phyloP scores from a whole-genome alignment of 2,113 vertebrate genomes.

The Microtus richardsoni region DNA sequence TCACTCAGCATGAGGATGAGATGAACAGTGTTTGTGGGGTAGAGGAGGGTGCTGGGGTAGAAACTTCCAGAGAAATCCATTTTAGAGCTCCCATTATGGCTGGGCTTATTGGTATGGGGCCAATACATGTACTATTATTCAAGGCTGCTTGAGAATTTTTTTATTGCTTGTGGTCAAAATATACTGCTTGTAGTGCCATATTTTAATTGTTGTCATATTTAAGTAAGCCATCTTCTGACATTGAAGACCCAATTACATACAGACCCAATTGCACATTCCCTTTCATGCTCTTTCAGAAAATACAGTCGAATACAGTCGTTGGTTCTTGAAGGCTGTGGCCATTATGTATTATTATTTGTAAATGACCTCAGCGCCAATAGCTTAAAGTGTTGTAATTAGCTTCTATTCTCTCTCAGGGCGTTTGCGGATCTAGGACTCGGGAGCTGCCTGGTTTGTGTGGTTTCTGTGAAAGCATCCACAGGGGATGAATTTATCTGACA shows the following conservation, averaged over 20 bases:
- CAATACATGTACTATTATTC: neutral
- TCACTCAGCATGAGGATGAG: neutral
- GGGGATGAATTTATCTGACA: neutral
- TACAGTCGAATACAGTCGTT: neutral
- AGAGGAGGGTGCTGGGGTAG: neutral
- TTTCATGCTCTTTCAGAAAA: conserved; percentile 2
- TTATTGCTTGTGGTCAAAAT: conserved; percentile 41
- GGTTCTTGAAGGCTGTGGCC: neutral
- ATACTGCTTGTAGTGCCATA: neutral
- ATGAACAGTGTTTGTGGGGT: neutral
- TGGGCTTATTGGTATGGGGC: neutral
- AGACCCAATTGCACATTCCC: conserved; percentile 5
- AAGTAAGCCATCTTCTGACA: conserved; percentile 12
- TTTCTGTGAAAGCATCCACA: neutral
- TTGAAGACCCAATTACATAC: neutral
- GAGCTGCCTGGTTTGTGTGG: neutral
- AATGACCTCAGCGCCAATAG: neutral
- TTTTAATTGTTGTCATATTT: conserved; percentile 52
- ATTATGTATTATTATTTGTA: neutral
- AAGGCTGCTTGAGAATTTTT: conserved; percentile 19
- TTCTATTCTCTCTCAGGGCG: neutral
- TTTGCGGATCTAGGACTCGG: neutral
- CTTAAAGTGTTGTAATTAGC: neutral
- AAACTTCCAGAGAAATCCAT: neutral
- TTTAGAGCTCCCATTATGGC: neutral